Evolutionary conservation across 2,797 vertebrate species (phyloP).

Genomic region (Peromyscus eremicus): DNA sequence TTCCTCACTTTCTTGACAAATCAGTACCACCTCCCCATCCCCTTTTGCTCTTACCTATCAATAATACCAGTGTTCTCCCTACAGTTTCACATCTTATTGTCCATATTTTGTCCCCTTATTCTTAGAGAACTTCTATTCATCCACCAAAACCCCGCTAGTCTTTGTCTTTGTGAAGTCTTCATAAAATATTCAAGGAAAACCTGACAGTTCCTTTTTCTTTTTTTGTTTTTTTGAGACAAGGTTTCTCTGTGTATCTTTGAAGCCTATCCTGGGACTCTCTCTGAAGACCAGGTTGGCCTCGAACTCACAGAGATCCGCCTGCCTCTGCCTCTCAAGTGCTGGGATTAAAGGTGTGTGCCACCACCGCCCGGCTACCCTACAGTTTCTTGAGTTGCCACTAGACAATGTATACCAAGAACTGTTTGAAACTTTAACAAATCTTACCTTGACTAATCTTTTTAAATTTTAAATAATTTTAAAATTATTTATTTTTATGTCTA

Average conservation of each 20-base stretch:
- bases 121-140: conserved; percentile 54
- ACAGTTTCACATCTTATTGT: not conserved
- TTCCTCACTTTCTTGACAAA: conserved; percentile 42
- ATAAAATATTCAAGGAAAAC: not conserved
- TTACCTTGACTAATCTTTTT: conserved; percentile 2
- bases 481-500: not conserved
- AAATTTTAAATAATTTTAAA: not conserved
- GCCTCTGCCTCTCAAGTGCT: too few relatives aligned
- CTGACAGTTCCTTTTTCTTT: not conserved
- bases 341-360: too few relatives aligned
- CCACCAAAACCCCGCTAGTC: conserved; percentile 14
- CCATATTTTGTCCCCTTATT: not conserved
- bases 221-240: too few relatives aligned
- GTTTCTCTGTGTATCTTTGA: too few relatives aligned
- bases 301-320: too few relatives aligned
- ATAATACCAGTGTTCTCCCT: not conserved
- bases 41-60: not conserved
- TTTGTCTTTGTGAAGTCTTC: conserved; percentile 36
- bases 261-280: too few relatives aligned
- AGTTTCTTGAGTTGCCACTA: not conserved
- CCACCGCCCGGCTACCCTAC: too few relatives aligned
- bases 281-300: too few relatives aligned
- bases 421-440: conserved; percentile 6
- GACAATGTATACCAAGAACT: conserved; percentile 1
- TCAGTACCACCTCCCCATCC: not conserved